Evolutionary conservation across 2,888 invertebrate genomes (phyloP), one percentile per base, ranked within the genome.

Genomic region (Plebejus argus): DNA sequence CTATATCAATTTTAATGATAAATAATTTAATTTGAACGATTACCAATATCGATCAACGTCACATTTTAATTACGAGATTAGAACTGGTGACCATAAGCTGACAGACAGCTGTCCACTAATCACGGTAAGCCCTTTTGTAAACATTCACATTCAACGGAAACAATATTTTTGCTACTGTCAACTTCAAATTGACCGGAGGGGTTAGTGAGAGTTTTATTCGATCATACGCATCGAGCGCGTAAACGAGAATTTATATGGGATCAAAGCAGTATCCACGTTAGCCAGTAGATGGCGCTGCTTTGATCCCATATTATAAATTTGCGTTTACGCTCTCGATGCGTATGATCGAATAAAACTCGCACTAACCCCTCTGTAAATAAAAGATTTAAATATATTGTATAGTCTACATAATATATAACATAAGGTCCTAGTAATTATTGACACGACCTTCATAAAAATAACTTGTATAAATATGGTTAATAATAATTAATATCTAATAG

Each of bases 41-140:
- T 28, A 8, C 23, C 28, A 49, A 23, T 28, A 74, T 74, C 23
- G 3, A 18, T 74, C 74, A 74, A 45, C 28, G 74, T 74, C 53
- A 28, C 49, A 28, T 53, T 74, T 74, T 74, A 74, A 74, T 74
- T 74, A 49, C 74, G 49, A 53, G 53, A 74, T 74, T 53, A 74
- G 39, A 71, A 71, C 20, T 71, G 28, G 53, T 28, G 53, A 53
- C 74, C 49, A 74, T 74, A 74, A 74, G 49, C 49, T 53, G 45
- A 74, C 49, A 23, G 53, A 28, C 74, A 74, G 28, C 23, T 74
- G 72, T 45, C 72, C 20, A 72, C 23, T 49, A 23, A 72, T 72
- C 12, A 45, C 72, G 20, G 6, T 72, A 15, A 49, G 39, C 39
- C 45, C 45, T 20, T 72, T 72, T 72, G 72, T 72, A 45, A 72